These are phyloP conservation scores for Tridacna gigas DNA, from an alignment of 2,888 invertebrate genomes.

Conservation along the genomic window DNA sequence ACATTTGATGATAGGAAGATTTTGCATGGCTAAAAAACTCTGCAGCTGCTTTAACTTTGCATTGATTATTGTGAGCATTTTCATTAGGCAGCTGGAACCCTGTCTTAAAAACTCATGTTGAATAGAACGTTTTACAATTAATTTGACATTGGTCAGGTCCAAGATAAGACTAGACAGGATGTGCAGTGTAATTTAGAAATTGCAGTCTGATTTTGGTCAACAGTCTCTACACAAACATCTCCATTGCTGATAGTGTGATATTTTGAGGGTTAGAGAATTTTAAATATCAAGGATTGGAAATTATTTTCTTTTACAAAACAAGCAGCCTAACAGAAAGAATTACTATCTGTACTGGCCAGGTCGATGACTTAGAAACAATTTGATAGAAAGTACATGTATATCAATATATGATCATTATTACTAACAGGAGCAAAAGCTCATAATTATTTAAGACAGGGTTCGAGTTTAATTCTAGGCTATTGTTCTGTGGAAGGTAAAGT, in stretches of 20 bases:
- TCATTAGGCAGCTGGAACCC: not conserved
- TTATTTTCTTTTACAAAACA: too few relatives aligned
- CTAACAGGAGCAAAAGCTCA: too few relatives aligned
- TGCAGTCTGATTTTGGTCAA: too few relatives aligned
- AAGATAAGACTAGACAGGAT: not conserved
- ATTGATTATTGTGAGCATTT: conserved; percentile 1
- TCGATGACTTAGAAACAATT: too few relatives aligned
- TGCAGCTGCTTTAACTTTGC: not conserved
- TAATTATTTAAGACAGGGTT: not conserved
- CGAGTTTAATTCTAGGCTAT: not conserved
- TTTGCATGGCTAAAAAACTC: conserved; percentile 4
- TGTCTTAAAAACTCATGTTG: not conserved
- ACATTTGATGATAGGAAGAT: not conserved
- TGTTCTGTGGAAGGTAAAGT: not conserved
- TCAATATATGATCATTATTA: too few relatives aligned
- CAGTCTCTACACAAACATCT: too few relatives aligned
- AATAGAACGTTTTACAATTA: not conserved
- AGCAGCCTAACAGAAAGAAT: too few relatives aligned
- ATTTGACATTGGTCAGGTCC: not conserved
- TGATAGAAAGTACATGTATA: too few relatives aligned
- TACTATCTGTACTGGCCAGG: too few relatives aligned
- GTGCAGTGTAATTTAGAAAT: not conserved
- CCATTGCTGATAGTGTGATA: too few relatives aligned
- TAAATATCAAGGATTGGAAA: too few relatives aligned
- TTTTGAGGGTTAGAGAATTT: too few relatives aligned